phyloP scores from a whole-genome alignment of 2,113 vertebrate genomes.

The Takifugu bimaculatus region DNA sequence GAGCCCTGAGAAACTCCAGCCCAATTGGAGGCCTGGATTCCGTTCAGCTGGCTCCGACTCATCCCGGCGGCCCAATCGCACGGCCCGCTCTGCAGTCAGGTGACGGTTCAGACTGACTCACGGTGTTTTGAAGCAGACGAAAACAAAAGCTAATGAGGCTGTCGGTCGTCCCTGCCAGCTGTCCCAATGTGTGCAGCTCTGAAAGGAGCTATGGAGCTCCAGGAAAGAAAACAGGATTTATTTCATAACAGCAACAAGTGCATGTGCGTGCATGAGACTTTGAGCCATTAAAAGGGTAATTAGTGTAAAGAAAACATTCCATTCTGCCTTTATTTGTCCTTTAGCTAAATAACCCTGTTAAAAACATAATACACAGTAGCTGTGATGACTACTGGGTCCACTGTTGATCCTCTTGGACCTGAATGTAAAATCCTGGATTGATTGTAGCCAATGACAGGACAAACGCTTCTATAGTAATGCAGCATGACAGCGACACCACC shows the following conservation, averaged over 20 bases:
- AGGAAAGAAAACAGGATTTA: conserved; percentile 19
- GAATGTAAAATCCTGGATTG: background rate
- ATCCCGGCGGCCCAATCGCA: conserved; percentile 24
- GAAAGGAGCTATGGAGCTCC: conserved; percentile 19
- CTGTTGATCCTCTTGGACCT: too few relatives aligned
- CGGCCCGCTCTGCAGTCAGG: conserved; percentile 42
- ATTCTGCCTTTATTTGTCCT: too few relatives aligned
- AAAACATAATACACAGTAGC: too few relatives aligned
- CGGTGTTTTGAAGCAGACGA: conserved; percentile 57
- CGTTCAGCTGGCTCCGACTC: conserved; percentile 55
- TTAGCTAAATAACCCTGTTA: too few relatives aligned
- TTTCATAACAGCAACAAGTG: conserved; percentile 24
- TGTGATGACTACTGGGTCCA: too few relatives aligned
- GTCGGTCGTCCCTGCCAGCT: conserved; percentile 45
- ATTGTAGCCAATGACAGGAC: background rate
- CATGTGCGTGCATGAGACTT: conserved; percentile 3
- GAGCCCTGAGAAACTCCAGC: conserved; percentile 49
- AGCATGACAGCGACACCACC: background rate
- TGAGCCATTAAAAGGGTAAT: background rate
- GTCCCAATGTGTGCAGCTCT: conserved; percentile 25
- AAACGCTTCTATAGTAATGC: background rate
- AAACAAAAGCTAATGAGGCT: conserved; percentile 69
- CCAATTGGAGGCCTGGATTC: conserved; percentile 51
- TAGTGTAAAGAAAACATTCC: too few relatives aligned
- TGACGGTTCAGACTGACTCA: conserved; percentile 52